Conservation (phyloP, 2,797 vertebrate genomes). For the Sebastes vulpes region DNA sequence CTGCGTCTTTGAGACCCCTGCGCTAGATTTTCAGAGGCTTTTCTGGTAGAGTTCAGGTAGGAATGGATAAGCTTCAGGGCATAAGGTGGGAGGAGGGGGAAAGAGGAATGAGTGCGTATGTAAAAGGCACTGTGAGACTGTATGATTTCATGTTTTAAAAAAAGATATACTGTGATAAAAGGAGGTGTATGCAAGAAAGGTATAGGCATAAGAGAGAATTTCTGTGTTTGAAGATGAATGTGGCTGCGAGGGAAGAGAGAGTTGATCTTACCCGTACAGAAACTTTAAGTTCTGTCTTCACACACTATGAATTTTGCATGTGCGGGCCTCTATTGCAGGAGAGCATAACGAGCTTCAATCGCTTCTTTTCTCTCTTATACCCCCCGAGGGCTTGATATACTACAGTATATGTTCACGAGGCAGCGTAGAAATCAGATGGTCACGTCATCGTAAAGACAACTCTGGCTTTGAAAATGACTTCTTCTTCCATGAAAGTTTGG, state of each 20-base stretch:
- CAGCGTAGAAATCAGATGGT: slow-evolving; percentile 9
- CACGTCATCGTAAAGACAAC: background rate
- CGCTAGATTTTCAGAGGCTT: slow-evolving; percentile 5
- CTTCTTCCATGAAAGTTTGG: background rate
- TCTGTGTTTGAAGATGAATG: slow-evolving; percentile 11
- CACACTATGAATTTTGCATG: slow-evolving; percentile 5
- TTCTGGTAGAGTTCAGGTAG: background rate
- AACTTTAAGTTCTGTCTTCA: background rate
- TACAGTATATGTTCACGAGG: background rate
- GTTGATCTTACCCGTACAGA: background rate
- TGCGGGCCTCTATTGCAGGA: background rate
- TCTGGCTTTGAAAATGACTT: slow-evolving; percentile 4
- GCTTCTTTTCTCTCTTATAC: background rate
- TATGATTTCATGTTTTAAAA: slow-evolving; percentile 19
- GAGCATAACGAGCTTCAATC: background rate
- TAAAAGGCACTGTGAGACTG: background rate
- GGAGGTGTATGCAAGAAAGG: background rate
- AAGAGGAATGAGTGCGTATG: background rate
- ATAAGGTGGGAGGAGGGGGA: background rate
- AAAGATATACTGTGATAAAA: slow-evolving; percentile 2
- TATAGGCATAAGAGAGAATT: background rate
- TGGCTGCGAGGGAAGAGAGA: background rate
- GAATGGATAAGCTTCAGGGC: slow-evolving; percentile 21
- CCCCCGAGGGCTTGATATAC: background rate
- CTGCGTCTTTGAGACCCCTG: background rate